Evolutionary conservation across 2,797 vertebrate genomes (phyloP).

Genomic region (Sorex maritimensis): DNA sequence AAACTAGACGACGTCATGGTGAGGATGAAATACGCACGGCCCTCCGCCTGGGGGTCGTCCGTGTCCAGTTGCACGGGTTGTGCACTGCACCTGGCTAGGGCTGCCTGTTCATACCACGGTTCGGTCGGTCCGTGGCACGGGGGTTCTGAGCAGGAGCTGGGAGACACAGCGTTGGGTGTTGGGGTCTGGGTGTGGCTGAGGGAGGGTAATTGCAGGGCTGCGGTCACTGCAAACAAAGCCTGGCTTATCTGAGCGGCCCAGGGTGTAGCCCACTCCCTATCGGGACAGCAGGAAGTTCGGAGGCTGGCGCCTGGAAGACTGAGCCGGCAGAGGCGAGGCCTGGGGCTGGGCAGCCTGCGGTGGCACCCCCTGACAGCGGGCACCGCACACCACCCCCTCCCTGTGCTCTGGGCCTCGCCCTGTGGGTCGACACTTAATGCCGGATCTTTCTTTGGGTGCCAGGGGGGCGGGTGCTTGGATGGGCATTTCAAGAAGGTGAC

Average conservation of each 20-base stretch:
- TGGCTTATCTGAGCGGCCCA: conserved; percentile 81
- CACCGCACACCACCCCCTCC: not conserved
- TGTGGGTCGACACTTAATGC: not conserved
- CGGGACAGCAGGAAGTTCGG: conserved; percentile 80
- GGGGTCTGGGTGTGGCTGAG: conserved; percentile 61
- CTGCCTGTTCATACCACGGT: not conserved
- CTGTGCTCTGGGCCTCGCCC: not conserved
- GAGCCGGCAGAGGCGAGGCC: conserved; percentile 81
- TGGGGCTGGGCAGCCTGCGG: conserved; percentile 36
- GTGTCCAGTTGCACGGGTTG: rapidly evolving
- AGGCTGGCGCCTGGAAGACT: conserved; percentile 79
- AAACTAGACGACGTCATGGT: not conserved
- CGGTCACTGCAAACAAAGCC: conserved; percentile 71
- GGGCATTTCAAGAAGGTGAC: not conserved
- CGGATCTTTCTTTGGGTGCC: not conserved
- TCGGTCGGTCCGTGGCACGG: rapidly evolving
- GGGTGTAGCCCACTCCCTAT: conserved; percentile 78
- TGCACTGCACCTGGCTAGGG: not conserved
- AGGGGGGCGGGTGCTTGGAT: no score
- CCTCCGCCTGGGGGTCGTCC: not conserved
- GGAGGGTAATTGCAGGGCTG: conserved; percentile 68
- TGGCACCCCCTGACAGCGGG: conserved; percentile 58
- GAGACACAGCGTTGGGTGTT: not conserved
- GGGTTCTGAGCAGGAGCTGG: not conserved
- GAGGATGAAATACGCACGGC: rapidly evolving